Base-by-base conservation (phyloP, 2,888 invertebrate species). In the Automeris io region DNA sequence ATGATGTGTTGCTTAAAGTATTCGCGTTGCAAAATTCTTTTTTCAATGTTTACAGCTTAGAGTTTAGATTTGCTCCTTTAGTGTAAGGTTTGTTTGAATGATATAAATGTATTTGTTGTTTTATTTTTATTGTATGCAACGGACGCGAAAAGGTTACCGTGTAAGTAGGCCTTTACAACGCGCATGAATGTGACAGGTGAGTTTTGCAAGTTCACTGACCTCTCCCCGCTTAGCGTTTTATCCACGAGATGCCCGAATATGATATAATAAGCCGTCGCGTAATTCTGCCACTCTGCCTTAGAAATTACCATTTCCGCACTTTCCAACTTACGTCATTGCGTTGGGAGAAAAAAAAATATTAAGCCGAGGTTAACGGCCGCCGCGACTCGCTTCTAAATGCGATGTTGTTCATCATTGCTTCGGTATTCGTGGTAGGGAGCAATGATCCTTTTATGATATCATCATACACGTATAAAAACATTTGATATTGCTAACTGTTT, bases 371-470 rank as follows among this genome's bases (percentile, higher is more conserved):
- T 62, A 80, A 76, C 64, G 83, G 57, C 79, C 81, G 65, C 58
- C 61, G 56, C 64, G 61, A 57, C 57, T 65, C 62, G 61, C 67
- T 64, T 61, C 61, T 63, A 60, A 56, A 67, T 63, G 66, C 58
- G 55, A 57, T 61, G 61, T 68, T 66, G 67, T 65, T 67, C 70
- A 72, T 78, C 78, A 79, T 69, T 69, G 71, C 67, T 73, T 73
- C 53, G 73, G 74, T 61, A 72, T 76, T 73, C 66, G 69, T n/a
- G 9, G 33, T 35, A 51, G 56, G 67, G 86, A 75, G 61, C 85
- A 60, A 81, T 85, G 85, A 81, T 85, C 86, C 82, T 83, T 67
- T 56, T 48, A 70, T 86, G 83, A 86, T 82, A 81, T 85, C 85
- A 85, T 83, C 79, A 54, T 49, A 53, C 54, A 57, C 54, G 61